phyloP scores from a whole-genome alignment of 2,888 invertebrate genomes.

The Liopterus haemorrhoidalis region DNA sequence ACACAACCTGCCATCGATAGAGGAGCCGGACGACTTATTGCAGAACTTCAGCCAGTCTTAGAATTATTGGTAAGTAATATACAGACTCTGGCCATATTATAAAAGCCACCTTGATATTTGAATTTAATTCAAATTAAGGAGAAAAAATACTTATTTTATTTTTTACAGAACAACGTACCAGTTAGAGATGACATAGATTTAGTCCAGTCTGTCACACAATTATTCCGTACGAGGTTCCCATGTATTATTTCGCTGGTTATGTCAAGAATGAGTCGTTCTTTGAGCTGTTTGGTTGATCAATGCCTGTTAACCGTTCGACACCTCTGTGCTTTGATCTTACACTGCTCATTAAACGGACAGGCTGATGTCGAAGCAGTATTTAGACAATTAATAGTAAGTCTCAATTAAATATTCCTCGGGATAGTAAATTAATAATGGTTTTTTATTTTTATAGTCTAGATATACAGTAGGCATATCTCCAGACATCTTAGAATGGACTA shows the following conservation, averaged over 20 bases:
- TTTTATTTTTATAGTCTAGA: conserved; percentile 13
- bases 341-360: conserved; percentile 42
- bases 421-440: conserved; percentile 10
- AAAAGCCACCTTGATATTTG: conserved; percentile 7
- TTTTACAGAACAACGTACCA: conserved; percentile 37
- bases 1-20: conserved; percentile 44
- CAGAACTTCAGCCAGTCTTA: conserved; percentile 45
- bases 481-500: conserved; percentile 42
- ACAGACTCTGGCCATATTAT: neutral
- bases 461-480: conserved; percentile 39
- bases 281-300: conserved; percentile 37
- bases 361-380: conserved; percentile 44
- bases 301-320: conserved; percentile 36
- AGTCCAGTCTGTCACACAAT: conserved; percentile 38
- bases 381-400: conserved; percentile 43
- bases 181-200: conserved; percentile 42
- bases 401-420: conserved; percentile 7
- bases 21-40: conserved; percentile 45
- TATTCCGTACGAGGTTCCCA: conserved; percentile 40
- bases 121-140: conserved; percentile 1
- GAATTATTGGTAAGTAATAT: conserved; percentile 44
- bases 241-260: conserved; percentile 38
- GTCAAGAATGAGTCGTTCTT: conserved; percentile 33
- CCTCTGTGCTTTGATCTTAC: conserved; percentile 39
- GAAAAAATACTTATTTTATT: conserved; percentile 15